Conservation (phyloP, 2,888 invertebrate genomes). For the Cinara cedri region DNA sequence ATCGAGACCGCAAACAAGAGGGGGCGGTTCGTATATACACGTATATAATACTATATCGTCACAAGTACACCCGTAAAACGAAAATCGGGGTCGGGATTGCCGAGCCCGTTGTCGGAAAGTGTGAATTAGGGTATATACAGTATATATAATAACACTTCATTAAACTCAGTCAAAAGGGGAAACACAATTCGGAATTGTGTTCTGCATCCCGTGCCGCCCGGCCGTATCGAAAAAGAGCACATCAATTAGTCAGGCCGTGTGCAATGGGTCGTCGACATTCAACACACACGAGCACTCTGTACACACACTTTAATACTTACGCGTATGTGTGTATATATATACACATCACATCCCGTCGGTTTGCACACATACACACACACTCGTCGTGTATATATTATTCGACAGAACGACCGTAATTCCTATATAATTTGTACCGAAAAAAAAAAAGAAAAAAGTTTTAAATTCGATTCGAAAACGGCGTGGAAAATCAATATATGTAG, state of each 20-base stretch:
- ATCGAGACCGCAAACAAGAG: conserved; percentile 36
- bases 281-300: neutral
- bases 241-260: conserved; percentile 55
- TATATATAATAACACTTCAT: conserved; percentile 58
- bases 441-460: conserved; percentile 33
- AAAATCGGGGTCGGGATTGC: conserved; percentile 49
- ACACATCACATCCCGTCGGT: neutral
- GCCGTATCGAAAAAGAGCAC: conserved; percentile 51
- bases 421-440: conserved; percentile 32
- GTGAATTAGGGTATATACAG: conserved; percentile 56
- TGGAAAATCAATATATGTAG: conserved; percentile 50
- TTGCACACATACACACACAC: conserved; percentile 1
- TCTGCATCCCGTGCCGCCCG: conserved; percentile 9
- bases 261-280: conserved; percentile 51
- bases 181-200: conserved; percentile 33
- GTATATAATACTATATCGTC: neutral
- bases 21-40: neutral
- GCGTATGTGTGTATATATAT: neutral
- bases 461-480: conserved; percentile 45
- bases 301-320: too few relatives aligned
- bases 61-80: neutral
- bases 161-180: conserved; percentile 58
- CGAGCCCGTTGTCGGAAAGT: conserved; percentile 37
- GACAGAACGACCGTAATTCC: conserved; percentile 49
- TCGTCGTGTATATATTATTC: neutral